Percentiles rank a stretch among this genome's conserved stretches.
Evolutionary conservation across 2,888 invertebrate genomes (phyloP).

Genomic region (Ptycholaimellus sp.): DNA sequence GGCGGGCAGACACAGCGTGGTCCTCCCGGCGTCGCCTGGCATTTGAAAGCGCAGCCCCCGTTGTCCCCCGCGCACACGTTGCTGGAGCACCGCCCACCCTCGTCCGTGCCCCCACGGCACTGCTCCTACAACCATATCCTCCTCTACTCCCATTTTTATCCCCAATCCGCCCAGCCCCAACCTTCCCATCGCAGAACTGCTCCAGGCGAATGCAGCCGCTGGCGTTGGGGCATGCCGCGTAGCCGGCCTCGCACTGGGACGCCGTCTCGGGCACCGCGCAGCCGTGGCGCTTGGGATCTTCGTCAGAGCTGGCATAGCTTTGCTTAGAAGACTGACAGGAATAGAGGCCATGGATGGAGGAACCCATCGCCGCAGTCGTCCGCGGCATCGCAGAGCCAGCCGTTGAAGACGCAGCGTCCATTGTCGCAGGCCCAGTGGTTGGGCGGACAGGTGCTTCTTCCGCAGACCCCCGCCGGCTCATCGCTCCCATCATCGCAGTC

Average conservation of each 20-base stretch:
- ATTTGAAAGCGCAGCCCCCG: slow-evolving; percentile 28
- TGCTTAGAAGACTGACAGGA: not conserved
- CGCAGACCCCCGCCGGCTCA: slow-evolving; percentile 34
- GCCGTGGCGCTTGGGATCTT: slow-evolving; percentile 13
- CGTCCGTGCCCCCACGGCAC: slow-evolving; percentile 85
- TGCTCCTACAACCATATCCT: too few species aligned
- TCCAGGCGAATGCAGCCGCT: slow-evolving; percentile 59
- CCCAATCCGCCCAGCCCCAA: too few species aligned
- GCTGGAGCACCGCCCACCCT: slow-evolving; percentile 39
- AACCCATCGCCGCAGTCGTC: slow-evolving; percentile 21
- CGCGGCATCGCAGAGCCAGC: slow-evolving; percentile 24
- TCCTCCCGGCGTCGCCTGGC: slow-evolving; percentile 37
- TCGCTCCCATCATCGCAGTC: slow-evolving; percentile 91
- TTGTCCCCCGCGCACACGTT: slow-evolving; percentile 27
- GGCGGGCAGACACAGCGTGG: slow-evolving; percentile 66
- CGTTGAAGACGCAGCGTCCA: slow-evolving; percentile 23
- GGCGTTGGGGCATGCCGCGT: slow-evolving; percentile 62
- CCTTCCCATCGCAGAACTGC: slow-evolving; percentile 48
- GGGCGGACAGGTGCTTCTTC: slow-evolving; percentile 12
- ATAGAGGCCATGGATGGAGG: slow-evolving; percentile 4
- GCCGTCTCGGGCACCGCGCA: slow-evolving; percentile 9
- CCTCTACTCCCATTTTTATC: too few species aligned
- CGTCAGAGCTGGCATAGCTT: slow-evolving; percentile 11
- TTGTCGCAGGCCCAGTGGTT: slow-evolving; percentile 25
- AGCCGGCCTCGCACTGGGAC: slow-evolving; percentile 32